A percentile compares a stretch with the other conserved stretches of the same genome.
Conservation (phyloP, 2,797 vertebrate species). For the Cryptoprocta ferox region DNA sequence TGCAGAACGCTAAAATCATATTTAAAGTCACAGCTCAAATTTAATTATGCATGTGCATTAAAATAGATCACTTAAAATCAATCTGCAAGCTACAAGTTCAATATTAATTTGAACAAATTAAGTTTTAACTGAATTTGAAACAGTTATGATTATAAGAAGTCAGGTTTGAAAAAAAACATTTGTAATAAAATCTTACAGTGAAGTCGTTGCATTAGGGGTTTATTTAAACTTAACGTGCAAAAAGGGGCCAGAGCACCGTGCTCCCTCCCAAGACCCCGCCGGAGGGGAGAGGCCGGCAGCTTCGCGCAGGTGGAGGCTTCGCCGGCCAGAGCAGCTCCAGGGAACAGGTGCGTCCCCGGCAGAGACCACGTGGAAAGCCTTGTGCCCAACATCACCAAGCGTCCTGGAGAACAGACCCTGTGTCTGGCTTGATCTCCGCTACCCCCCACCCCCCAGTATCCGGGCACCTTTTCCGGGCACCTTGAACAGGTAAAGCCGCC, state of each 20-base stretch:
- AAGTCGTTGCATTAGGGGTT: background rate
- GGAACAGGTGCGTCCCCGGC: background rate
- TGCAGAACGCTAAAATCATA: constrained; percentile 26
- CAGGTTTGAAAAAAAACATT: background rate
- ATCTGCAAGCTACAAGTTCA: background rate
- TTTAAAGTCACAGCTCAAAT: constrained; percentile 50
- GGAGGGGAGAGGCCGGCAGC: background rate
- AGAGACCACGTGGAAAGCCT: background rate
- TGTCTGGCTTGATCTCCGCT: background rate
- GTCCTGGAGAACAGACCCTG: background rate
- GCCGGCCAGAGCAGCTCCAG: background rate
- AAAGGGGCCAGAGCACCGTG: accelerated
- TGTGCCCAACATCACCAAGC: background rate
- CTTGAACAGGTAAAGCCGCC: no score
- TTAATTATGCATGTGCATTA: background rate
- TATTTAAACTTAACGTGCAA: background rate
- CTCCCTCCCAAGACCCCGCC: background rate
- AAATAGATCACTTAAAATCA: background rate
- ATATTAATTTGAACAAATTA: background rate
- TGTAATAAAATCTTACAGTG: background rate
- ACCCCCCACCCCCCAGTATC: background rate
- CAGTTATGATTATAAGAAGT: background rate
- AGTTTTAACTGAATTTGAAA: background rate
- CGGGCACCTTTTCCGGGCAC: background rate
- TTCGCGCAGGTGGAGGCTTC: background rate